Conservation (phyloP, 2,888 invertebrate species). For the Oegoconia quadripuncta region DNA sequence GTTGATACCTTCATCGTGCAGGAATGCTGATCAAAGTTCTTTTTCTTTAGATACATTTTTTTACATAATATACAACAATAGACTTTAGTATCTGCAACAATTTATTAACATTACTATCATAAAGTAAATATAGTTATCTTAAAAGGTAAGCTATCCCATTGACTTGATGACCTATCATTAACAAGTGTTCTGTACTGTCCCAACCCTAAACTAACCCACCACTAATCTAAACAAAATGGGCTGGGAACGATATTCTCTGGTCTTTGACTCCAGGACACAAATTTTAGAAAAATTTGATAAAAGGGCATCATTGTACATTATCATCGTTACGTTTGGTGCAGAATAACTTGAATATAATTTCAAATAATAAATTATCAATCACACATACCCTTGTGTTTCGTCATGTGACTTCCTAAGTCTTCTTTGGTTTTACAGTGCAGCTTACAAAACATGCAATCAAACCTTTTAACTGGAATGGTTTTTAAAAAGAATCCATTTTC, state of each 20-base stretch:
- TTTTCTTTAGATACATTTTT: constrained; percentile 53
- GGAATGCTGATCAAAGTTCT: constrained; percentile 43
- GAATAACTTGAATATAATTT: neutral
- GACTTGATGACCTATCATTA: too few relatives aligned
- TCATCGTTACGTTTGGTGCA: neutral
- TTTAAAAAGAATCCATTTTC: constrained; percentile 56
- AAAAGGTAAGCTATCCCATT: too few relatives aligned
- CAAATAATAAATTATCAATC: neutral
- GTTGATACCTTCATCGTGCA: constrained; percentile 34
- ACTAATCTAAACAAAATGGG: too few relatives aligned
- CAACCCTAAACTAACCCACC: too few relatives aligned
- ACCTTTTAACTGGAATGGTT: constrained; percentile 37
- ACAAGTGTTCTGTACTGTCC: too few relatives aligned
- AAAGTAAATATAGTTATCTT: too few relatives aligned
- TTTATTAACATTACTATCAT: too few relatives aligned
- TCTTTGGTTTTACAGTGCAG: constrained; percentile 51
- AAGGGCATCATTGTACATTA: too few relatives aligned
- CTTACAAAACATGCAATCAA: constrained; percentile 54
- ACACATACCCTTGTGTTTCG: constrained; percentile 54
- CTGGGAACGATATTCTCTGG: too few relatives aligned
- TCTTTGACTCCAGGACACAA: too few relatives aligned
- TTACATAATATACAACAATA: constrained; percentile 55
- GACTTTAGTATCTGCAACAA: constrained; percentile 51
- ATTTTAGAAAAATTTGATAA: too few relatives aligned
- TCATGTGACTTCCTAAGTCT: constrained; percentile 47